phyloP scores from a whole-genome alignment of 2,888 invertebrate species.

The Embidobia sp. region DNA sequence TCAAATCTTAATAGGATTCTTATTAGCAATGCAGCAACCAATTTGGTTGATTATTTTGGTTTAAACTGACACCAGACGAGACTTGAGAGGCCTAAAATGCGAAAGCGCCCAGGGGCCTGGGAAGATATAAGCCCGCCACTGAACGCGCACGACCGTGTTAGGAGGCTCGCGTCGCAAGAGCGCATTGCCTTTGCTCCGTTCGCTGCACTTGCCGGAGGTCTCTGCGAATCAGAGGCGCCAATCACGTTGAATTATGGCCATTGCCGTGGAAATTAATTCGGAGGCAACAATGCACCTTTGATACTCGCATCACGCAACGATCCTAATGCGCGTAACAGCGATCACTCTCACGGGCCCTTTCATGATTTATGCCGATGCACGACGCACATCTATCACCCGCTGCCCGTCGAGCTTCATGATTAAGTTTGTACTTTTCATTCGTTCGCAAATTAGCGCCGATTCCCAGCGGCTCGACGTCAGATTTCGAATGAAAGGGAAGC shows the following conservation, averaged over 20 bases:
- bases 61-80: constrained; percentile 7
- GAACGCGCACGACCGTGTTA: constrained; percentile 34
- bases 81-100: constrained; percentile 12
- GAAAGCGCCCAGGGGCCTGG: constrained; percentile 21
- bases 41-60: constrained; percentile 13
- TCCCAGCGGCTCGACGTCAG: neutral
- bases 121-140: constrained; percentile 43
- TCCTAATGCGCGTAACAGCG: constrained; percentile 57
- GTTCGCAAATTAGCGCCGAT: constrained; percentile 30
- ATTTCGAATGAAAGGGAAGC: neutral
- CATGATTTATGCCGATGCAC: constrained; percentile 53
- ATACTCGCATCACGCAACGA: constrained; percentile 60
- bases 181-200: constrained; percentile 52
- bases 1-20: too few relatives aligned
- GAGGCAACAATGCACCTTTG: constrained; percentile 68
- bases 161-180: constrained; percentile 43
- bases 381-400: constrained; percentile 50
- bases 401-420: constrained; percentile 46
- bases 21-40: too few relatives aligned
- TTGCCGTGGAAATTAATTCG: constrained; percentile 70
- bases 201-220: constrained; percentile 61
- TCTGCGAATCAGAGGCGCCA: constrained; percentile 70
- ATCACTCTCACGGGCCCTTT: constrained; percentile 57
- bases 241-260: constrained; percentile 71
- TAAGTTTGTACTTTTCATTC: constrained; percentile 47